phyloP scores from a whole-genome alignment of 2,888 invertebrate genomes.

The Erebia epiphron region DNA sequence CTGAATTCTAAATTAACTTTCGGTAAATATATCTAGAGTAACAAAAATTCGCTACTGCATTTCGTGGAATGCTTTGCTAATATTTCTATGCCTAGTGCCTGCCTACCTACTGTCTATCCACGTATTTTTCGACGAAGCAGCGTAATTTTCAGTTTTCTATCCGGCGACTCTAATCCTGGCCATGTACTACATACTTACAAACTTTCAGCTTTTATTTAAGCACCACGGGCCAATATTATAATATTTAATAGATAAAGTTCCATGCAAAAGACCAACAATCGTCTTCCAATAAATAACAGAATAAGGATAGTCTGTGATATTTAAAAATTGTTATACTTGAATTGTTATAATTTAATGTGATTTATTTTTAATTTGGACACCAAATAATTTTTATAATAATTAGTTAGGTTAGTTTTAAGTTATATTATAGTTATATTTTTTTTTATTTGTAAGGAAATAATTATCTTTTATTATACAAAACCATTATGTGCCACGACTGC shows the following conservation, averaged over 20 bases:
- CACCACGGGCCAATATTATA: neutral
- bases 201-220: neutral
- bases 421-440: slow-evolving; percentile 1
- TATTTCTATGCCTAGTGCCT: too few species aligned
- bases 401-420: neutral
- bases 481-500: too few species aligned
- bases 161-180: too few species aligned
- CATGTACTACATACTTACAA: too few species aligned
- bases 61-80: too few species aligned
- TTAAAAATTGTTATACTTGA: slow-evolving; percentile 2
- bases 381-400: slow-evolving; percentile 13
- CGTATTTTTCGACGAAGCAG: too few species aligned
- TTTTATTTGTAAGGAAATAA: slow-evolving; percentile 1
- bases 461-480: neutral
- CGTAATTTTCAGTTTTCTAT: too few species aligned
- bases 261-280: slow-evolving; percentile 33
- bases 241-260: slow-evolving; percentile 1
- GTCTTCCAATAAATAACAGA: slow-evolving; percentile 40
- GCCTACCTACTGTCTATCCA: too few species aligned
- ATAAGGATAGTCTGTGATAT: slow-evolving; percentile 35
- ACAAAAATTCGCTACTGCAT: too few species aligned
- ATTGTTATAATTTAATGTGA: slow-evolving; percentile 9
- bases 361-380: slow-evolving; percentile 4
- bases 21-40: too few species aligned
- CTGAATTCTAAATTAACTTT: too few species aligned